Conservation (phyloP, 2,797 vertebrate genomes). For the Eulemur coronatus region DNA sequence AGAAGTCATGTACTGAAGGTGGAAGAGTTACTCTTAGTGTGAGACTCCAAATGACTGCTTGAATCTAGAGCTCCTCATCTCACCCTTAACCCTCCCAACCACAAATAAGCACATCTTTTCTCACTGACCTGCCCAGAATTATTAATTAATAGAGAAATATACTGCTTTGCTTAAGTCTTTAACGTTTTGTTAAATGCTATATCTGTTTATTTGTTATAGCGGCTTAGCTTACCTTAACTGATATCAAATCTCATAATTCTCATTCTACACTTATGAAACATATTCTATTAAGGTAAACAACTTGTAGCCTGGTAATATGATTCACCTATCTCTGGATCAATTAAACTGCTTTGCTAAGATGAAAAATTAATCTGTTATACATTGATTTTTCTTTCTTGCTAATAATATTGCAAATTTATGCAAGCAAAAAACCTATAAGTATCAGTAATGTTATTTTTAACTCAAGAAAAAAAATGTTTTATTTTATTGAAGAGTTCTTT, state of each 20-base stretch:
- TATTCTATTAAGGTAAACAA: background rate
- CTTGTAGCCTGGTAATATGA: background rate
- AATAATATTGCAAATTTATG: background rate
- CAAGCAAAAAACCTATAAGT: background rate
- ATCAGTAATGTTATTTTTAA: background rate
- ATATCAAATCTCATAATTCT: background rate
- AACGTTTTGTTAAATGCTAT: background rate
- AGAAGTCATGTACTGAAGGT: background rate
- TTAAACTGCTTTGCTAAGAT: background rate
- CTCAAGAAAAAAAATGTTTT: background rate
- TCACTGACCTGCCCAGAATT: background rate
- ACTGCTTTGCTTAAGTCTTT: background rate
- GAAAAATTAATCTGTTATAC: background rate
- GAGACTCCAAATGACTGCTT: background rate
- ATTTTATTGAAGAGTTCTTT: background rate
- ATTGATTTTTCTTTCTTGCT: background rate
- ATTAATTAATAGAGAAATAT: background rate
- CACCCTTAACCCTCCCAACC: rapidly evolving
- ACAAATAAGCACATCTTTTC: background rate
- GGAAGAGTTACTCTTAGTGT: background rate
- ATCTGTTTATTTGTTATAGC: background rate
- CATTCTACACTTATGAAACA: background rate
- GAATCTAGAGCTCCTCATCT: background rate
- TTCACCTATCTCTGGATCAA: background rate
- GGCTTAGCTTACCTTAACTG: background rate